A percentile compares a stretch with the other conserved stretches of the same genome.
Conservation (phyloP, 2,797 vertebrate genomes). For the Holocentrus rufus region DNA sequence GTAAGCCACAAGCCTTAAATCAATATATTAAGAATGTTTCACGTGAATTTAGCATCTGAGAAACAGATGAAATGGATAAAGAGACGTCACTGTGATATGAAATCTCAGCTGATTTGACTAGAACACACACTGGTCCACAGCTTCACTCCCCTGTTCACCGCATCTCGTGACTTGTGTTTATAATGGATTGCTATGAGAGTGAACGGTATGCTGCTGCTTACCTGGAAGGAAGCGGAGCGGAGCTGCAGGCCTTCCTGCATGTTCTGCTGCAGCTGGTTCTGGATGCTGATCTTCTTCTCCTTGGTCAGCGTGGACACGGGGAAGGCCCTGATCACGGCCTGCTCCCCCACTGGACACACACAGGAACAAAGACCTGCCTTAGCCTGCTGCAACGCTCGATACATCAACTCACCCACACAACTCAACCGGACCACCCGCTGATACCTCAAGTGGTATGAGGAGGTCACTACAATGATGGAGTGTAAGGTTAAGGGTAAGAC, state of each 20-base stretch:
- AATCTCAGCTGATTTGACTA: background rate
- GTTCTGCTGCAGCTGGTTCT: constrained; percentile 96
- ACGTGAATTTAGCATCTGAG: background rate
- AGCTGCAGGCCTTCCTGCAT: constrained; percentile 97
- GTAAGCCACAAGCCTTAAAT: too few relatives aligned
- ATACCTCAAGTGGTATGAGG: too few relatives aligned
- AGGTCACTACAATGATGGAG: too few relatives aligned
- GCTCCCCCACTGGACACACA: constrained; percentile 89
- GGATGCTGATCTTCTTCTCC: constrained; percentile 97
- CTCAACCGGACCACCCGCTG: background rate
- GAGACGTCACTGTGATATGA: too few relatives aligned
- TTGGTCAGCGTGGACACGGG: constrained; percentile 94
- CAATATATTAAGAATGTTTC: too few relatives aligned
- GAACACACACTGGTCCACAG: background rate
- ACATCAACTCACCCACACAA: constrained; percentile 8
- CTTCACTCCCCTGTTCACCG: background rate
- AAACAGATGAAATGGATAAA: background rate
- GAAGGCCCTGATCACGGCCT: constrained; percentile 93
- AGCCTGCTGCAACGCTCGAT: background rate
- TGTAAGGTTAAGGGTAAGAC: too few relatives aligned
- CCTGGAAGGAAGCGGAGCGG: constrained; percentile 95
- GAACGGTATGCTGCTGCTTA: constrained; percentile 60
- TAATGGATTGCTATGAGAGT: background rate
- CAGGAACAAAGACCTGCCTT: constrained; percentile 15
- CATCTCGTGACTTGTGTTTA: background rate